Evolutionary conservation across 2,888 invertebrate species (phyloP), one percentile per base, ranked within the genome.

Genomic region (Kryphioiulus occultus): DNA sequence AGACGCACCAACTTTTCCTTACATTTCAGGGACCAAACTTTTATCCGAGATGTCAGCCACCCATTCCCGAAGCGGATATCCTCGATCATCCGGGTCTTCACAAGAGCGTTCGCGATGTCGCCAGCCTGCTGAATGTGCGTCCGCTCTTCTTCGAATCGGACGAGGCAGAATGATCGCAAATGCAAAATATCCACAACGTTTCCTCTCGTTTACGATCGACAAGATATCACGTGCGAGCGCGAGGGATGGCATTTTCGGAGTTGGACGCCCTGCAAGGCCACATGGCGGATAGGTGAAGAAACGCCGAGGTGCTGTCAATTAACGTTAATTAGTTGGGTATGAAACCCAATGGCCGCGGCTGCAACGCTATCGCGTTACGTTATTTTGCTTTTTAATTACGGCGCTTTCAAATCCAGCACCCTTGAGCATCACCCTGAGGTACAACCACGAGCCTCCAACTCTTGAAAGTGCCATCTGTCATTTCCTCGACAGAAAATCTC

Each of bases 31-130:
- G 96, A 89, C 95, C 96, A n/a, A 95, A 95, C 91, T 96, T 96
- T 92, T 95, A 96, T 91, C 97, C 98, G 19, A 94, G 96, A 85
- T 95, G 96, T 90, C 96, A 96, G 91, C 98, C 98, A 47, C 94
- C 95, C 32, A 93, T 98, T 90, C 97, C 98, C 35, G 96, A 97
- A 90, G 94, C 95, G 86, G 98, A 98, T 89, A 93, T 98, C 19
- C 93, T 97, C 88, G 97, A 97, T 90, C 96, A 97, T 91, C 95
- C 96, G 9, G 94, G 95, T 82, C 93, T 98, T 83, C 94, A 95
- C 89, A 95, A 95, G 91, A 94, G 96, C 90, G 94, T 98, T 87
- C 93, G 97, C 90, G 97, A 98, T 91, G 93, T 98, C 90, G 96
- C 97, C 59, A 93, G 94, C 88, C 95, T 96, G 90, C 93, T 98